These are phyloP conservation scores for Chrysodeixis includens DNA, from an alignment of 2,888 invertebrate species.

Conservation along the genomic window DNA sequence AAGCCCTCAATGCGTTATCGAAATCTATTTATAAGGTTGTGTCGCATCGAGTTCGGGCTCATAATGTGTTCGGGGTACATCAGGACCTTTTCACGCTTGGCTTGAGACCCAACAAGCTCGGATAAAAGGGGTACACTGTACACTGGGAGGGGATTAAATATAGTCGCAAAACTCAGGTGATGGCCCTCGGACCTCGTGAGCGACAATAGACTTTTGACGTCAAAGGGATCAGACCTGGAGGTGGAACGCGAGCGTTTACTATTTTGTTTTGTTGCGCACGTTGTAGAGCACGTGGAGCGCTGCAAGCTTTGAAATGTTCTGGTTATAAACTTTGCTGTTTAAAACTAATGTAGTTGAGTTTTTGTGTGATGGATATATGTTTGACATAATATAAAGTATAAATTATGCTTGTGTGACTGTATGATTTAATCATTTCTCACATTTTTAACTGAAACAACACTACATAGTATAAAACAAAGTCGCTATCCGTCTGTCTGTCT, in stretches of 20 bases:
- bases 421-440: too few relatives aligned
- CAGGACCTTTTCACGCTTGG: conserved; percentile 77
- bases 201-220: conserved; percentile 53
- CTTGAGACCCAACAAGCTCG: conserved; percentile 71
- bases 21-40: conserved; percentile 60
- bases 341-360: not conserved
- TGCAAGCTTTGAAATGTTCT: not conserved
- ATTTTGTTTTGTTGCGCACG: conserved; percentile 17
- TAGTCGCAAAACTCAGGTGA: conserved; percentile 62
- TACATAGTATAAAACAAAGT: too few relatives aligned
- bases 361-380: not conserved
- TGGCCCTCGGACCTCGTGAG: conserved; percentile 52
- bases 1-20: conserved; percentile 53
- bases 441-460: too few relatives aligned
- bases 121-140: conserved; percentile 53
- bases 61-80: conserved; percentile 61
- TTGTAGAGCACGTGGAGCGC: conserved; percentile 2
- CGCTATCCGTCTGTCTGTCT: too few relatives aligned
- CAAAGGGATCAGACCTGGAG: conserved; percentile 20
- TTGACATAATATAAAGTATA: not conserved
- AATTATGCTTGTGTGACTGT: not conserved
- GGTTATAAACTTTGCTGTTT: not conserved
- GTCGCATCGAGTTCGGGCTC: conserved; percentile 55
- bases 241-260: conserved; percentile 2
- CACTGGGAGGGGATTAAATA: conserved; percentile 56